Evolutionary conservation across 2,797 vertebrate genomes (phyloP).

Genomic region (Tachyglossus aculeatus): DNA sequence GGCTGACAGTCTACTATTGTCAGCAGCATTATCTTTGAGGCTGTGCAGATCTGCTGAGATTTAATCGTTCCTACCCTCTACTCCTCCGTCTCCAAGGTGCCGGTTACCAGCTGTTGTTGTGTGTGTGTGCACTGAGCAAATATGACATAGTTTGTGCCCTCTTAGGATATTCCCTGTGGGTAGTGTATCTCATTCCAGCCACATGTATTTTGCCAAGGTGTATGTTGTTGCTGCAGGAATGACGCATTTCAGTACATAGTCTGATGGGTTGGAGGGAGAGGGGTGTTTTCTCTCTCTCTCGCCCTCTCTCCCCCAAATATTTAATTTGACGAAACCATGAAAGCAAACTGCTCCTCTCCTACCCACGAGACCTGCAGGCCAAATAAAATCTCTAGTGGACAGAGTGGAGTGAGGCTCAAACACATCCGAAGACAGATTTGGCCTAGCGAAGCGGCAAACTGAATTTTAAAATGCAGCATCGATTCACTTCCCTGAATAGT

Average conservation of each 20-base stretch:
- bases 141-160: background rate
- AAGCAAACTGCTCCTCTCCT: too few species aligned
- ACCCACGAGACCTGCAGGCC: too few species aligned
- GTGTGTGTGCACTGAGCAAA: background rate
- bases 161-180: background rate
- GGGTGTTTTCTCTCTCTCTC: background rate
- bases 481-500: too few species aligned
- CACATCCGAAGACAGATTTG: too few species aligned
- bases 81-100: background rate
- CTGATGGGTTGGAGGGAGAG: accelerated
- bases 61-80: background rate
- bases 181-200: background rate
- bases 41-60: background rate
- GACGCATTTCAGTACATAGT: background rate
- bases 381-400: too few species aligned
- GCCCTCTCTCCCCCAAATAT: too few species aligned
- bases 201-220: background rate
- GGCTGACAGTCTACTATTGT: accelerated
- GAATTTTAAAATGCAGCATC: too few species aligned
- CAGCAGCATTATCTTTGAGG: accelerated
- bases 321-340: too few species aligned
- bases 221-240: background rate
- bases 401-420: too few species aligned
- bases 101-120: background rate
- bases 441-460: too few species aligned